Base-by-base conservation (phyloP, 2,113 vertebrate species). In the Rana temporaria region DNA sequence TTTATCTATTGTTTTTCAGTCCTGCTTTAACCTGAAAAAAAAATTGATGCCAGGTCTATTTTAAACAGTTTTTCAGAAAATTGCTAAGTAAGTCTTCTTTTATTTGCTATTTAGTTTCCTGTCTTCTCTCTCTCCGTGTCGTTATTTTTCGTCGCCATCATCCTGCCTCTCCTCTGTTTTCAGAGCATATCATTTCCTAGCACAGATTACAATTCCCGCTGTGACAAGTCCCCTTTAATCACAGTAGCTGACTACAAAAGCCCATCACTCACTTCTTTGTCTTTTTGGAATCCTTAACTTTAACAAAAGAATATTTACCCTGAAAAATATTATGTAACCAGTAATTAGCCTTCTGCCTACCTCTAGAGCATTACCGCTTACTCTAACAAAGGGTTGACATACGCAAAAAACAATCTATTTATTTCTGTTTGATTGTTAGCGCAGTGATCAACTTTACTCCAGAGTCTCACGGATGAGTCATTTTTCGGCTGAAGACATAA, bases 401-500 rank as follows among this genome's bases (percentile, higher is more conserved):
- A 63, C 78, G 62, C 57, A 84, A 79, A 59, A 70, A 78, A 32
- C 82, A 38, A 79, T 77, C 79, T 87, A 84, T 75, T 87, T 74
- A 78, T 81, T 85, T 42, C 85, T 88, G 87, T 84, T 38, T 79
- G 81, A 86, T 74, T 82, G 69, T 48, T 85, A 85, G 79, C 86
- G 76, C 66, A 71, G 14, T 85, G 80, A 85, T 78, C 59, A 89
- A 89, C 85, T 87, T 89, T 81, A 59, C 66, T 82, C 86, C 65
- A 52, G 42, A 86, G 18, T 1, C 30, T 24, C 86, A 85, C 87
- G 88, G 89, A 86, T 83, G 84, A 89, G 85, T 84, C 84, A 56
- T 85, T 89, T 89, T 89, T 84, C 80, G 26, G 74, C 79, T 42
- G 11, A 67, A 79, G 75, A 82, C 78, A 87, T 82, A 90, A 91